Conservation (phyloP, 2,113 vertebrate genomes). For the Nothoprocta pentlandii region DNA sequence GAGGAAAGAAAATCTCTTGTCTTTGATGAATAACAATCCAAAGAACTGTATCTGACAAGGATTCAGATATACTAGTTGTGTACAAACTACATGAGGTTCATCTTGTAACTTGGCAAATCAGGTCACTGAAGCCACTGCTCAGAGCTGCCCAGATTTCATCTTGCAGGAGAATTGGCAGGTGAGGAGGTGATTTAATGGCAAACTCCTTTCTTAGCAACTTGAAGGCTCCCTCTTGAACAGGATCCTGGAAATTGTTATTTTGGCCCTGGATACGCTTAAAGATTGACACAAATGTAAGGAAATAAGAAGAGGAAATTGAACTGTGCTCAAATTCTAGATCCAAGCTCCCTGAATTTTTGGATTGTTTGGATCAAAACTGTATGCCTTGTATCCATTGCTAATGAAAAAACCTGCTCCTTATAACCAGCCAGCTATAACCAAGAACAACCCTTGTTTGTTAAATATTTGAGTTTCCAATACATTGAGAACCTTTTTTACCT, state of each 20-base stretch:
- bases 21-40: not conserved
- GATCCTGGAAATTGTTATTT: constrained; percentile 47
- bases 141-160: constrained; percentile 48
- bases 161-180: constrained; percentile 48
- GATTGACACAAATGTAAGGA: constrained; percentile 25
- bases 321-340: not conserved
- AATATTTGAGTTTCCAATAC: not conserved
- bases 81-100: constrained; percentile 21
- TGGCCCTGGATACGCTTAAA: not conserved
- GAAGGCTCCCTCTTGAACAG: constrained; percentile 47
- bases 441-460: not conserved
- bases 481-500: not conserved
- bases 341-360: constrained; percentile 31
- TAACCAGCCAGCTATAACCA: not conserved
- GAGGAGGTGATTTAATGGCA: constrained; percentile 47
- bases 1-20: not conserved
- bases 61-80: not conserved
- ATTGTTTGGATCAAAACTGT: not conserved
- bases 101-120: constrained; percentile 56
- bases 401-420: not conserved
- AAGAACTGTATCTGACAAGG: not conserved
- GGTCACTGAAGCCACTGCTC: constrained; percentile 12
- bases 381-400: not conserved
- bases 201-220: constrained; percentile 28
- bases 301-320: not conserved